Base-by-base conservation (phyloP, 2,113 vertebrate genomes). In the Polypterus bichir region DNA sequence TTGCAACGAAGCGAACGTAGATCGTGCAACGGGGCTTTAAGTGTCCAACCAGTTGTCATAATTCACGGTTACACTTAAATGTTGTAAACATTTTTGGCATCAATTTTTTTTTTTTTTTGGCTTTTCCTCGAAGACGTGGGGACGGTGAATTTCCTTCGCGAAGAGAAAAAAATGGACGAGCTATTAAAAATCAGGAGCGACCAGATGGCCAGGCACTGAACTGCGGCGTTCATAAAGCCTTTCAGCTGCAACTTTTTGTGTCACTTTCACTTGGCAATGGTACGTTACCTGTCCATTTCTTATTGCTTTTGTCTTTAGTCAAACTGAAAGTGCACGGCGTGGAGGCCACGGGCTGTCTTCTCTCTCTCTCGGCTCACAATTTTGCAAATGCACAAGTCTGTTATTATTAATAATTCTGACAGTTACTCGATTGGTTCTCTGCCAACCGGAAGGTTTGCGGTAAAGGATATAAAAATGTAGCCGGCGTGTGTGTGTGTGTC, bases 221-320 rank as follows among this genome's bases (percentile, higher is more conserved):
- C 64, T 57, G 69, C 70, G 60, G 68, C 56, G 59, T 66, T 66
- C 69, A 64, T 70, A 66, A 68, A 66, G 59, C 65, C 56, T 65
- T 63, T 62, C 66, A 69, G 77, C 80, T 77, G 64, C 65, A 76
- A 77, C 75, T 72, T 76, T 74, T 70, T 64, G 65, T 73, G 79
- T 78, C 76, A 73, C 75, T 82, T 79, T 77, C 66, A 76, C 79
- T 73, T 72, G 73, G 79, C 83, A 46, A 89, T 89, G 87, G 87
- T 89, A 88, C 71, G 76, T 79, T 75, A 65, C 66, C 64, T 54
- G 62, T 68, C 65, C 64, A 66, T 65, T 63, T 69, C 69, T 68
- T 57, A 59, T 64, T 64, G 62, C 69, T 66, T 70, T 72, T 68
- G 66, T 65, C 69, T 54, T 49, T 69, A 65, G 73, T 73, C 65